phyloP scores from a whole-genome alignment of 1,140 invertebrate genomes.

The Harpegnathos saltator region DNA sequence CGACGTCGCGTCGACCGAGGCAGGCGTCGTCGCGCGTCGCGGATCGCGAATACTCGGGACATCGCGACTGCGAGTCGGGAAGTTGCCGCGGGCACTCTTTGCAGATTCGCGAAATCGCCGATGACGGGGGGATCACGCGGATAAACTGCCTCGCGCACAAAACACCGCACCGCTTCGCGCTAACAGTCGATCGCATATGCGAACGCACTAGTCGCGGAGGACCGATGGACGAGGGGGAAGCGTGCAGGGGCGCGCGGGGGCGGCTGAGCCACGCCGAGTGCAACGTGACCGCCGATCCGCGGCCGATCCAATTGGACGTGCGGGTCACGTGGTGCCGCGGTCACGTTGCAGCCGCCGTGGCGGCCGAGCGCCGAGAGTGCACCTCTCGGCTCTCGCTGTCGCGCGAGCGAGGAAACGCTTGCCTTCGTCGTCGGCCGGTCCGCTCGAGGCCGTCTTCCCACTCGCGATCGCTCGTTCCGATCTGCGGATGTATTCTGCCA shows the following conservation, averaged over 20 bases:
- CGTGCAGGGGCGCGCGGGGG: conserved; percentile 75
- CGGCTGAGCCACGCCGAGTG: conserved; percentile 77
- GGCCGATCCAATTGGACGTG: conserved; percentile 73
- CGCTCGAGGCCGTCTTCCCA: conserved; percentile 5
- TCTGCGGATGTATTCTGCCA: no score
- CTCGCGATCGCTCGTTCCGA: conserved; percentile 14
- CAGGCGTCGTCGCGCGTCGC: no score
- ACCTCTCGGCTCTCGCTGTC: conserved; percentile 56
- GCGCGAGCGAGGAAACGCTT: conserved; percentile 17
- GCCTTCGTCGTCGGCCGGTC: not conserved
- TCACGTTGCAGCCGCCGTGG: conserved; percentile 86
- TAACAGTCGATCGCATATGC: conserved; percentile 67
- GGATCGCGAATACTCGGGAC: no score
- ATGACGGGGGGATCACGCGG: no score
- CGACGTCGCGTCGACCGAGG: no score
- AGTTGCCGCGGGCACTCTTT: no score
- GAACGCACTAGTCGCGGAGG: conserved; percentile 26
- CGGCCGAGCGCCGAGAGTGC: conserved; percentile 50
- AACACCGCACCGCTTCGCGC: conserved; percentile 19
- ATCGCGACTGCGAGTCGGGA: no score
- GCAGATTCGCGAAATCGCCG: no score
- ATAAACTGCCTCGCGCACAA: not conserved
- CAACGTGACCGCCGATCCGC: conserved; percentile 79
- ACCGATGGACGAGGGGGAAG: conserved; percentile 62
- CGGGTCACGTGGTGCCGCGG: conserved; percentile 75